These are phyloP conservation scores for Lemur catta DNA, from an alignment of 2,797 vertebrate genomes.

Conservation along the genomic window DNA sequence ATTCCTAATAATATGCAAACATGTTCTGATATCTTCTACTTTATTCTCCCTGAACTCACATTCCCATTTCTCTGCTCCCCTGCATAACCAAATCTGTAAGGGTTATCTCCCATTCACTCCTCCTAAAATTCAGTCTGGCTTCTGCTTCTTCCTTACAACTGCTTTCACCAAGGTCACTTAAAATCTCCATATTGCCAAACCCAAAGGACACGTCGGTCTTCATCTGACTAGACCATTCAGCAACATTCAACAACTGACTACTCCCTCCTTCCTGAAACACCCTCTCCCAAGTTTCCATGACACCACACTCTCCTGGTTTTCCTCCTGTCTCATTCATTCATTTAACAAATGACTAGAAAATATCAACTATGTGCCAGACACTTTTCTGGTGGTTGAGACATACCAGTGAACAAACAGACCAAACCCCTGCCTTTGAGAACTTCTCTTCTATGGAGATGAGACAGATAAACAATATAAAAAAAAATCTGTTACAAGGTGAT, in stretches of 20 bases:
- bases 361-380: background rate
- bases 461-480: background rate
- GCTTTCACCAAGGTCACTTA: background rate
- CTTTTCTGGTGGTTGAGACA: background rate
- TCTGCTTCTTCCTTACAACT: background rate
- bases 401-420: background rate
- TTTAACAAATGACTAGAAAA: slow-evolving; percentile 1
- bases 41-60: background rate
- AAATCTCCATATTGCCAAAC: background rate
- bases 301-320: background rate
- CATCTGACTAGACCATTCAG: background rate
- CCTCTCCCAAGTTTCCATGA: background rate
- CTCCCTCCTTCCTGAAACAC: background rate
- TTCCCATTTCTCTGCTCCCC: background rate
- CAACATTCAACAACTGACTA: background rate
- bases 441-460: background rate
- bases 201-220: background rate
- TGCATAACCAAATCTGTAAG: background rate
- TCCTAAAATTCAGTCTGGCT: background rate
- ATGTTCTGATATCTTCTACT: background rate
- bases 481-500: background rate
- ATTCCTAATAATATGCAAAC: background rate
- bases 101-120: background rate
- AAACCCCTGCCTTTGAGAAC: background rate
- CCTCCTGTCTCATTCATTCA: background rate